phyloP scores from a whole-genome alignment of 2,888 invertebrate species.

The Tricholauxania praeusta region DNA sequence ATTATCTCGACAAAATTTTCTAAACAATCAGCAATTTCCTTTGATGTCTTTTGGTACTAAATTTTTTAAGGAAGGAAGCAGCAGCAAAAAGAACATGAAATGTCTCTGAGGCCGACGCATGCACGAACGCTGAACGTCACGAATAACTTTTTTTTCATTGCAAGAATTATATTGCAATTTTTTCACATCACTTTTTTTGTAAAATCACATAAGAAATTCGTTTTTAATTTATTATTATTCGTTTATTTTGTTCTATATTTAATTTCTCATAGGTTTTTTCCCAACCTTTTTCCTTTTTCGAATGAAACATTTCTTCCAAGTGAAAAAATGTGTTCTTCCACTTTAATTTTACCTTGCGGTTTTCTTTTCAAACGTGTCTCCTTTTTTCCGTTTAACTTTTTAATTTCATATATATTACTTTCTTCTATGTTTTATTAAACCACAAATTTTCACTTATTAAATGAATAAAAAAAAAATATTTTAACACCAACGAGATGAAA shows the following conservation, averaged over 20 bases:
- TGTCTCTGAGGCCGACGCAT: constrained; percentile 18
- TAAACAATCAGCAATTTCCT: no score
- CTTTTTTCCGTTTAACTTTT: not conserved
- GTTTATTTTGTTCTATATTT: not conserved
- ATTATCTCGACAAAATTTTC: no score
- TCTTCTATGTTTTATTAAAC: not conserved
- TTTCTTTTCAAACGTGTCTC: constrained; percentile 3
- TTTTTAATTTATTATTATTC: not conserved
- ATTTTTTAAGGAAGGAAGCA: not conserved
- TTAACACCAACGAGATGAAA: constrained; percentile 45
- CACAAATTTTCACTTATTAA: constrained; percentile 8
- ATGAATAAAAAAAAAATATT: constrained; percentile 32
- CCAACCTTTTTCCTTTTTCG: not conserved
- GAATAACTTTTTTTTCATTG: constrained; percentile 9
- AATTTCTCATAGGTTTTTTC: not conserved
- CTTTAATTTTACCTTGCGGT: constrained; percentile 14
- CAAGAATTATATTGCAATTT: not conserved
- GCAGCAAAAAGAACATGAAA: constrained; percentile 2
- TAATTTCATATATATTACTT: not conserved
- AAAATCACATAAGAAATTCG: not conserved
- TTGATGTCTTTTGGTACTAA: no score
- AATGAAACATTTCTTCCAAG: not conserved
- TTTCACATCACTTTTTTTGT: not conserved
- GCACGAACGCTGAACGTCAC: constrained; percentile 15
- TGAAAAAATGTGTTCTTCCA: not conserved